Base-by-base conservation (phyloP, 2,888 invertebrate genomes). In the Ochropleura leucogaster region DNA sequence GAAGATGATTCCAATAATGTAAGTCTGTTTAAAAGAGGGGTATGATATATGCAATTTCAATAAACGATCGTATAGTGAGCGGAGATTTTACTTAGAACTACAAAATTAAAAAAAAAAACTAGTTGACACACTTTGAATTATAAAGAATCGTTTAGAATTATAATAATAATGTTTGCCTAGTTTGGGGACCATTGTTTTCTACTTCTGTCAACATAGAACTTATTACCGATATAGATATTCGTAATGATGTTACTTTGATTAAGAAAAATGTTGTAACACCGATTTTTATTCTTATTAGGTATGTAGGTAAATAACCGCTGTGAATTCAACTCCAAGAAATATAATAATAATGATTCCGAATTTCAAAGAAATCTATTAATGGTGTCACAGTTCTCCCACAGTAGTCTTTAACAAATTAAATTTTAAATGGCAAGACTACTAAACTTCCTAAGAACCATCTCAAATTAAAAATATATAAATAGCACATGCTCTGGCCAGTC, bases 401-500 rank as follows among this genome's bases (percentile, higher is more conserved):
- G 30, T 20, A 10, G 20, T 20, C 53, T 20, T 20, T 7, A 53
- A n/a, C 3, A 51, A 18, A 51, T 18, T 18, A 51, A 10, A 55
- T 10, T 53, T 20, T 10, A 53, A 10, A 53, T 53, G n/a, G 0
- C 10, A n/a, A 18, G 9, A 53, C 55, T 30, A 7, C 30, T 30
- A 57, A 30, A 60, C 18, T 60, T 10, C 42, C 44, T 44, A 62
- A 62, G 6, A 42, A 44, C 16, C n/a, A 70, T 46, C 44, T 40
- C 5, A 12, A 66, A 12, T 51, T 40, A 14, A 51, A 60, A 71
- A 47, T 47, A 57, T n/a, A 63, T 42, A 60, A 79, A 75, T 82
- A 82, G 70, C 77, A 72, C 68, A 20, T 60, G 49, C 47, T 40
- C 69, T 40, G 53, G 51, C 20, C 73, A 66, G 80, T 77, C 85